Percentiles rank a stretch among this genome's conserved stretches.
Conservation (phyloP, 2,888 invertebrate genomes). For the Luperina testacea region DNA sequence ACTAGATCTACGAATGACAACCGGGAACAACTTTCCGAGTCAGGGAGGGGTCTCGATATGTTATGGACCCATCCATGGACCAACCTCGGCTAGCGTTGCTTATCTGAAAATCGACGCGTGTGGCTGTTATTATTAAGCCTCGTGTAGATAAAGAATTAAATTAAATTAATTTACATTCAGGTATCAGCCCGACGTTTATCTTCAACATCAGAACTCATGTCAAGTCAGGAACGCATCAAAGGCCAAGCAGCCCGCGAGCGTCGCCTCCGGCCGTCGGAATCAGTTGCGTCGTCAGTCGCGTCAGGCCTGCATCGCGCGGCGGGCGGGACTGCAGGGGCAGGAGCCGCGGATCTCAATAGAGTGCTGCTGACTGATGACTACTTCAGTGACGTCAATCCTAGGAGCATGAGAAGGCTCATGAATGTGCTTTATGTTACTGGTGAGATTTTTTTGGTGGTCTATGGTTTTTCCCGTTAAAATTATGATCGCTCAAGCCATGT, state of each 20-base stretch:
- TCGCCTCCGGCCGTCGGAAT: constrained; percentile 95
- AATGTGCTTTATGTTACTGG: constrained; percentile 99
- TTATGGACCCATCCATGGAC: not conserved
- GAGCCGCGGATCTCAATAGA: constrained; percentile 93
- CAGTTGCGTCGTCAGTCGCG: constrained; percentile 97
- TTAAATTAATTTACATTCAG: constrained; percentile 72
- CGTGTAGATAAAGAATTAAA: not conserved
- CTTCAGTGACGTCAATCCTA: constrained; percentile 99
- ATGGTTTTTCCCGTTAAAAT: not conserved
- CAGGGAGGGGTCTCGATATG: not conserved
- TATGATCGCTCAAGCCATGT: no score
- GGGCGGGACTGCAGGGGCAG: constrained; percentile 77
- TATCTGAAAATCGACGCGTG: not conserved
- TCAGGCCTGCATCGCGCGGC: constrained; percentile 94
- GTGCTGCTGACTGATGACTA: constrained; percentile 99
- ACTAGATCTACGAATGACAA: not conserved
- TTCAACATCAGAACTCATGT: constrained; percentile 94
- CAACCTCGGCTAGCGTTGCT: not conserved
- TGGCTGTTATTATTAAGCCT: not conserved
- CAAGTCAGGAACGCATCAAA: constrained; percentile 95
- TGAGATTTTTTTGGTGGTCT: constrained; percentile 72
- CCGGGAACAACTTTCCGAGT: not conserved
- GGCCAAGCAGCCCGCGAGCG: constrained; percentile 89
- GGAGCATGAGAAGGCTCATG: constrained; percentile 98
- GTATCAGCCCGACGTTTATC: constrained; percentile 94